Evolutionary conservation across 2,797 vertebrate genomes (phyloP).

Genomic region (Pseudomugil gertrudae): DNA sequence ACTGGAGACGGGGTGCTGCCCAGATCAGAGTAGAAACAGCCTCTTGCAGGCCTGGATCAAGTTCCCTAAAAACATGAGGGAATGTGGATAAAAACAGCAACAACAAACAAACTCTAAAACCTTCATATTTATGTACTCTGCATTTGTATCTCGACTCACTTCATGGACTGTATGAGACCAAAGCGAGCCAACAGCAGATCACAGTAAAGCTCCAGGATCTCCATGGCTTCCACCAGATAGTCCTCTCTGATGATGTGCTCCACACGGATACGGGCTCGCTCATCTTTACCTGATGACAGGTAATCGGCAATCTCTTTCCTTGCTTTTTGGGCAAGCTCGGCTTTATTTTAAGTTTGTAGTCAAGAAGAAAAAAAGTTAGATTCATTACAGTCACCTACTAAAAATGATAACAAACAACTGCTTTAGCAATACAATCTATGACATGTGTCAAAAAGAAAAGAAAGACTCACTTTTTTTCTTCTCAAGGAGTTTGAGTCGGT

Average conservation of each 20-base stretch:
- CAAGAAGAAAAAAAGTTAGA: not conserved
- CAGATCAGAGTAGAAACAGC: slow-evolving; percentile 96
- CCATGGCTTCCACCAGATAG: slow-evolving; percentile 99
- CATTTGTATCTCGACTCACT: slow-evolving; percentile 81
- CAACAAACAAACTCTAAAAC: not conserved
- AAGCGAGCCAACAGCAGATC: slow-evolving; percentile 94
- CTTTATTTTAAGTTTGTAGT: slow-evolving; percentile 71
- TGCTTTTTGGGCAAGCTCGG: slow-evolving; percentile 95
- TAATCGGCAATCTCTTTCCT: slow-evolving; percentile 99
- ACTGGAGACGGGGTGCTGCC: slow-evolving; percentile 95
- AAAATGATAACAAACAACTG: not conserved
- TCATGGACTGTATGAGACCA: slow-evolving; percentile 98
- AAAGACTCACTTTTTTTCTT: slow-evolving; percentile 96
- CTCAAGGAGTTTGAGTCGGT: slow-evolving; percentile 95
- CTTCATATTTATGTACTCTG: not conserved
- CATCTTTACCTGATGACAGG: slow-evolving; percentile 93
- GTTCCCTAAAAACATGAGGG: slow-evolving; percentile 82
- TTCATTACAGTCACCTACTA: not conserved
- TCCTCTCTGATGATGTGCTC: slow-evolving; percentile 99
- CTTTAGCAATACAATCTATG: not conserved
- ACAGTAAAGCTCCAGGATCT: slow-evolving; percentile 97
- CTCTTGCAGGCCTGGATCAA: slow-evolving; percentile 95
- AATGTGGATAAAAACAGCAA: not conserved
- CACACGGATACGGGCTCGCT: slow-evolving; percentile 94
- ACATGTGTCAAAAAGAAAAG: not conserved